Conservation (phyloP, 2,797 vertebrate species). For the Lycodopsis pacificus region DNA sequence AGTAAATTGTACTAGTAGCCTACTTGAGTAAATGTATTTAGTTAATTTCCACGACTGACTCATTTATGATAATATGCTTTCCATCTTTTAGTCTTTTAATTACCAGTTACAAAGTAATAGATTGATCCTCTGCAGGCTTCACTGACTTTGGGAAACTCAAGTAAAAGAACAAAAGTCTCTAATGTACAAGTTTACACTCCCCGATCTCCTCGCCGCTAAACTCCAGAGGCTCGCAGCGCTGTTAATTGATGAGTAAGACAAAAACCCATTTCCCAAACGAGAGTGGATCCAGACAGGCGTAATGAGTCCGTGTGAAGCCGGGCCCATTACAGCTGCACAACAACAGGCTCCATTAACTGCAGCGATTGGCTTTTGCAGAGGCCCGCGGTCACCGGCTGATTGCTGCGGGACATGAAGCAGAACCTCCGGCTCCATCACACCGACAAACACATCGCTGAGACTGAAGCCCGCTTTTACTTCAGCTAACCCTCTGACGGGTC, state of each 20-base stretch:
- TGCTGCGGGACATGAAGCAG: slow-evolving; percentile 27
- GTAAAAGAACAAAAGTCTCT: slow-evolving; percentile 2
- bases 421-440: slow-evolving; percentile 23
- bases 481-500: neutral
- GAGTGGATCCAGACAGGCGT: neutral
- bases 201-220: neutral
- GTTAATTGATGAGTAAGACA: slow-evolving; percentile 34
- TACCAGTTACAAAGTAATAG: neutral
- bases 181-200: neutral
- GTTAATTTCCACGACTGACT: neutral
- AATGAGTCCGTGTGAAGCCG: slow-evolving; percentile 25
- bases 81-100: neutral
- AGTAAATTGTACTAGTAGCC: neutral
- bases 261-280: slow-evolving; percentile 40
- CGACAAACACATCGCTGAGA: neutral
- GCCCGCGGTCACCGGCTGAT: slow-evolving; percentile 24
- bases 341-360: slow-evolving; percentile 46
- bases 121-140: neutral
- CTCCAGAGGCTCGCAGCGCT: neutral
- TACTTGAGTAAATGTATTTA: neutral
- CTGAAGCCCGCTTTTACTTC: neutral
- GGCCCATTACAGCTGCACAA: slow-evolving; percentile 35
- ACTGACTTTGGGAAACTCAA: slow-evolving; percentile 10
- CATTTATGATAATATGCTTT: neutral
- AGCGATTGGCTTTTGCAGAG: slow-evolving; percentile 37